Percentiles rank a stretch among this genome's conserved stretches.
These are phyloP conservation scores for Thysanoteuthis rhombus DNA, from an alignment of 2,888 invertebrate species.

Conservation along the genomic window DNA sequence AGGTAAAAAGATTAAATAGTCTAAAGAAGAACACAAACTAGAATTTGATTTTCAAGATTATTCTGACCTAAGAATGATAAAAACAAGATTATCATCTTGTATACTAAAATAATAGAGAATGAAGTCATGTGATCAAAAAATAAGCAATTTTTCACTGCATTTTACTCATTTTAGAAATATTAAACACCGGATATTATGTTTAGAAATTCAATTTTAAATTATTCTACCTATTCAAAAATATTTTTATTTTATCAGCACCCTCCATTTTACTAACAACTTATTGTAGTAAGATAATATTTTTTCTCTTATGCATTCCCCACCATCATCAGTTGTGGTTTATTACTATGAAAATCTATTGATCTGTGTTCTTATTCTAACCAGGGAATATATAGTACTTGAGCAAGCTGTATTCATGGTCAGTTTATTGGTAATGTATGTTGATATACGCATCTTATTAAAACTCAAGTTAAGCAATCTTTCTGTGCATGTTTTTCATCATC, in stretches of 20 bases:
- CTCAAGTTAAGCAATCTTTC: not conserved
- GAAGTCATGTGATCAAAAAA: no score
- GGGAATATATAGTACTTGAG: not conserved
- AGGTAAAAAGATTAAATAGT: no score
- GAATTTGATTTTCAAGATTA: no score
- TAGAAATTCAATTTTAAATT: no score
- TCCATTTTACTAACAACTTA: not conserved
- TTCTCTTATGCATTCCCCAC: not conserved
- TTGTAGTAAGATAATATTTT: not conserved
- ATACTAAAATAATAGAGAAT: no score
- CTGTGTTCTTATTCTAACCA: not conserved
- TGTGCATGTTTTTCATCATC: not conserved
- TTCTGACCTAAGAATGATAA: not conserved
- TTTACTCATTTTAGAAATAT: no score
- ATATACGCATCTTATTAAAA: not conserved
- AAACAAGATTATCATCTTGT: no score
- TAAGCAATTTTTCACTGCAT: no score
- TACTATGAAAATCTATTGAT: not conserved
- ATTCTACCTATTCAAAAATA: not conserved
- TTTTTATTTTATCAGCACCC: not conserved
- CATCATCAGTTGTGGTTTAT: not conserved
- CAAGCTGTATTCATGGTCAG: not conserved
- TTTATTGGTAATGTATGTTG: not conserved
- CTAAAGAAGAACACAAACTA: no score
- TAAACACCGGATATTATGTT: no score